Percentiles rank a stretch among this genome's conserved stretches.
phyloP scores from a whole-genome alignment of 1,140 invertebrate genomes.

The Gryllus bimaculatus region DNA sequence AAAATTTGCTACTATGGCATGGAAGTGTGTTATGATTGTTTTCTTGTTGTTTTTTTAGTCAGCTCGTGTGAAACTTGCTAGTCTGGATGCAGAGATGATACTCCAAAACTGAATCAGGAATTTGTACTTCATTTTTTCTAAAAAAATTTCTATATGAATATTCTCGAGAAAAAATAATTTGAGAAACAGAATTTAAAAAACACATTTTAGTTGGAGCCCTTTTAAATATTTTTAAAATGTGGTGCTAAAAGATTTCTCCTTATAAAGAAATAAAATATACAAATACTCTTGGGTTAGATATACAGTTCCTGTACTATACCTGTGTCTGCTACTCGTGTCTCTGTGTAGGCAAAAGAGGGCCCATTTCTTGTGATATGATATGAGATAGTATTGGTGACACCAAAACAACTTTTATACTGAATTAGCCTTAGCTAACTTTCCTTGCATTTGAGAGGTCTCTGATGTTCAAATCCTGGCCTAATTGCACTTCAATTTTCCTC shows the following conservation, averaged over 20 bases:
- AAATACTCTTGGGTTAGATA: neutral
- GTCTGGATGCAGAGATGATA: too few relatives aligned
- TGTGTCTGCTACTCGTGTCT: neutral
- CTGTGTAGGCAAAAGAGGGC: neutral
- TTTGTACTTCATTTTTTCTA: too few relatives aligned
- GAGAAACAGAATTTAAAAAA: too few relatives aligned
- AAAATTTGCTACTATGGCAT: too few relatives aligned
- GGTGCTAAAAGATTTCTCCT: neutral
- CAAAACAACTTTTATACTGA: neutral
- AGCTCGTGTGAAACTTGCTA: too few relatives aligned
- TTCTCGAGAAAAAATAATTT: too few relatives aligned
- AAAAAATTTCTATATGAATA: too few relatives aligned
- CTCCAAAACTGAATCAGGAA: too few relatives aligned
- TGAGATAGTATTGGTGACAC: neutral
- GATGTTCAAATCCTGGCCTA: conserved; percentile 1
- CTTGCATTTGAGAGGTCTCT: neutral
- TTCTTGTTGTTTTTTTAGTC: too few relatives aligned
- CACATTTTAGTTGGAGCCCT: too few relatives aligned
- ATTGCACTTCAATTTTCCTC: neutral
- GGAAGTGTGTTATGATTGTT: too few relatives aligned
- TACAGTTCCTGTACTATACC: neutral
- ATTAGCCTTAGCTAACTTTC: neutral
- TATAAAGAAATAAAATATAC: neutral
- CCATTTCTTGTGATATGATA: neutral
- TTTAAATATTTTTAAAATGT: neutral